These are phyloP conservation scores for Percopsis omiscomaycus DNA, from an alignment of 2,797 vertebrate species.

Conservation along the genomic window DNA sequence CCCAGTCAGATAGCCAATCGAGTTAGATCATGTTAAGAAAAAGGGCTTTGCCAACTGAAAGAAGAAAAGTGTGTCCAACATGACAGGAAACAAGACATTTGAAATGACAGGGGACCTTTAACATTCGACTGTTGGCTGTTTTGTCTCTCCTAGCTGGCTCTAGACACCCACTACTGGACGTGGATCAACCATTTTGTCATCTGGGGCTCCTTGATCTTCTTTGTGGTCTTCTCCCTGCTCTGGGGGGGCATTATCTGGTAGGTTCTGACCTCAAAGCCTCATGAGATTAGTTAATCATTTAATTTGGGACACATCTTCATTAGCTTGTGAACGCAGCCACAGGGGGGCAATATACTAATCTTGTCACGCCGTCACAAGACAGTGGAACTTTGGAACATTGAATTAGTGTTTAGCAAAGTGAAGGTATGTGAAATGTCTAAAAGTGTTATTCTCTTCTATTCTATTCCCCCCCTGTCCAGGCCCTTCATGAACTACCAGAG, in stretches of 20 bases:
- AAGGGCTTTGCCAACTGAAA: too few relatives aligned
- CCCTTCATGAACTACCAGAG: slow-evolving; percentile 98
- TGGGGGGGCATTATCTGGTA: slow-evolving; percentile 98
- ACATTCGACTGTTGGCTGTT: background rate
- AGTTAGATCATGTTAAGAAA: too few relatives aligned
- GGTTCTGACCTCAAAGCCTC: background rate
- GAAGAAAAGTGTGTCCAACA: too few relatives aligned
- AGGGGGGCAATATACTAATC: too few relatives aligned
- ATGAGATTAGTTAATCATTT: background rate
- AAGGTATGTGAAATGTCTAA: background rate
- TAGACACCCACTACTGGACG: slow-evolving; percentile 98
- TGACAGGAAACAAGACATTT: too few relatives aligned
- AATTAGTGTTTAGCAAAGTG: too few relatives aligned
- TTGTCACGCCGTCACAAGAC: too few relatives aligned
- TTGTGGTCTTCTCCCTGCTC: slow-evolving; percentile 92
- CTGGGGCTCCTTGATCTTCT: slow-evolving; percentile 96
- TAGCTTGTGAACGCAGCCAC: too few relatives aligned
- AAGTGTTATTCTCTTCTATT: background rate
- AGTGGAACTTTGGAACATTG: too few relatives aligned
- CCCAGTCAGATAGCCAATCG: too few relatives aligned
- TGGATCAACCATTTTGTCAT: slow-evolving; percentile 99
- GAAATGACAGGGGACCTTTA: too few relatives aligned
- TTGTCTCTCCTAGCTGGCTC: slow-evolving; percentile 79
- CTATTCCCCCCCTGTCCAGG: slow-evolving; percentile 68
- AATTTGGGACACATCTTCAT: too few relatives aligned